Base-by-base conservation (phyloP, 2,888 invertebrate genomes). In the Nowickia ferox region DNA sequence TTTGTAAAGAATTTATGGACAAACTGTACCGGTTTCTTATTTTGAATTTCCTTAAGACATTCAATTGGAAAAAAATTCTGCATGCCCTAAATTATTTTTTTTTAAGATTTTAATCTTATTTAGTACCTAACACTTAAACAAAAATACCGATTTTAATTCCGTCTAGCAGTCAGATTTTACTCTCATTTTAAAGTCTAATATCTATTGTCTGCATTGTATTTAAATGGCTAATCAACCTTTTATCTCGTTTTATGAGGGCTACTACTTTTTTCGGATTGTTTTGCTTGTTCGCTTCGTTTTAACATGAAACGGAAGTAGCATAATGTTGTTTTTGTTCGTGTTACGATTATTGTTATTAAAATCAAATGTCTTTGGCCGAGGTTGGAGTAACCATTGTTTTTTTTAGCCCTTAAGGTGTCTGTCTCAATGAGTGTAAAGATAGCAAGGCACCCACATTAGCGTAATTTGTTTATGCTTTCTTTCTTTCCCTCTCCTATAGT, bases 281-380 rank as follows among this genome's bases (percentile, higher is more conserved):
- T 59, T 38, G 8, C 17, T 11, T 17, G 10, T 42, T 53, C 46
- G 61, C 48, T 19, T 15, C 15, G 9, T 40, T 55, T 80, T 57
- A 48, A 68, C 53, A 40, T 44, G 44, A 66, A 86, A 83, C 83
- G 83, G 86, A 83, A 83, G 83, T 86, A 11, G 53, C 53, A 71
- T 80, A 19, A 38, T 72, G 72, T 72, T 78, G 11, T 63, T 82
- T 19, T 61, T 38, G 30, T 22, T 65, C 5, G 6, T 30, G 5
- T 61, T 38, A 19, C 53, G 68, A 44, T 57, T 71, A 48, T 38
- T 79, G 66, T 74, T 79, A 79, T 74, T 74, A 66, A 51, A 74
- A 72, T 80, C 22, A 74, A 66, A 57, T 75, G 68, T 74, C 59
- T 72, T 65, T 44, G 46, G 55, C 30, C 71, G 53, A 40, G 71